Conservation (phyloP, 1,140 invertebrate genomes). For the Phymorhynchus buccinoides region DNA sequence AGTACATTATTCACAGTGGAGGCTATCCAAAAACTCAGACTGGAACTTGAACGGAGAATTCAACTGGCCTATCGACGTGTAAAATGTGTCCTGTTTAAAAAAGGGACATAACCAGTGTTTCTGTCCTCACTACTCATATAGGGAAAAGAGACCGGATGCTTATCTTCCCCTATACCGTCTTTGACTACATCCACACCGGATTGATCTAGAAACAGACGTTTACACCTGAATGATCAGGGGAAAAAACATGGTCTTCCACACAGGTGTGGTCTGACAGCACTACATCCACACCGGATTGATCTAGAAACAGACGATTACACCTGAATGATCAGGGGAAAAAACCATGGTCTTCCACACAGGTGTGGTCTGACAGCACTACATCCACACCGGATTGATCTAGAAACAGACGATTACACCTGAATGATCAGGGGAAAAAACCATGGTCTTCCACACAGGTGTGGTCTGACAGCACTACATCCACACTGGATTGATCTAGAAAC, state of each 20-base stretch:
- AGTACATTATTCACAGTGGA: no score
- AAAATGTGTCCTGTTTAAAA: no score
- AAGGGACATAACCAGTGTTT: no score
- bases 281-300: slow-evolving; percentile 48
- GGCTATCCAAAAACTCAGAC: no score
- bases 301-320: slow-evolving; percentile 47
- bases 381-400: slow-evolving; percentile 47
- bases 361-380: slow-evolving; percentile 61
- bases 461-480: slow-evolving; percentile 64
- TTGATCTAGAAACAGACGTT: slow-evolving; percentile 48
- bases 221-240: slow-evolving; percentile 45
- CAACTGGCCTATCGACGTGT: no score
- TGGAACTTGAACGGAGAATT: no score
- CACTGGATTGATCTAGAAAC: slow-evolving; percentile 39
- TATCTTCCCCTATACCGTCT: no score
- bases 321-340: slow-evolving; percentile 39
- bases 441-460: slow-evolving; percentile 48
- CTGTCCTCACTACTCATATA: no score
- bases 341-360: slow-evolving; percentile 57
- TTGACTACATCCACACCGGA: slow-evolving; percentile 55
- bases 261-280: slow-evolving; percentile 63
- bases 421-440: slow-evolving; percentile 52
- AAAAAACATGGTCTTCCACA: slow-evolving; percentile 47
- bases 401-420: slow-evolving; percentile 44
- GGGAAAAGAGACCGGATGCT: no score